A percentile compares a stretch with the other conserved stretches of the same genome.
Conservation (phyloP, 2,888 invertebrate genomes). For the Morinoia aosen region DNA sequence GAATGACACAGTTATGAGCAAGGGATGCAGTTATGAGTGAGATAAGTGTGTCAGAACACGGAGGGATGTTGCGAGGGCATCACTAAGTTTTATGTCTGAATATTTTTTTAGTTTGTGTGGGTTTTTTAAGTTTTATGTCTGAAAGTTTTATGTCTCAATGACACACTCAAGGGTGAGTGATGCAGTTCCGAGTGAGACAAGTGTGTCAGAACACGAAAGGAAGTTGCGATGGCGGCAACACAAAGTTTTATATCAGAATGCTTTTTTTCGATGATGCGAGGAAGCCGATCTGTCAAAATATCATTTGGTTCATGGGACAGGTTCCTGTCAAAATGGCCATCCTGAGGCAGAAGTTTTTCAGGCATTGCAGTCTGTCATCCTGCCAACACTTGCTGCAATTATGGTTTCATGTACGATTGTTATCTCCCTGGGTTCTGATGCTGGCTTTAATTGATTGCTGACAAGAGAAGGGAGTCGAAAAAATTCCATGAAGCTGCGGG, state of each 20-base stretch:
- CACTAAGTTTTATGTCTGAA: neutral
- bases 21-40: neutral
- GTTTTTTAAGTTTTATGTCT: no score
- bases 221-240: neutral
- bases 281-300: neutral
- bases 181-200: neutral
- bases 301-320: neutral
- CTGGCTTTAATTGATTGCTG: neutral
- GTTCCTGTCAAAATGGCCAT: neutral
- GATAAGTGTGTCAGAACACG: neutral
- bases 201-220: neutral
- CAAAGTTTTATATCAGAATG: neutral
- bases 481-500: neutral
- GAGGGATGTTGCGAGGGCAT: neutral
- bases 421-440: neutral
- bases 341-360: neutral
- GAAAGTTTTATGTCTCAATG: no score
- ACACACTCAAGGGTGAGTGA: neutral
- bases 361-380: neutral
- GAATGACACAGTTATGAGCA: neutral
- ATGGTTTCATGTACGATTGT: neutral
- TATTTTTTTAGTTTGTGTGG: no score
- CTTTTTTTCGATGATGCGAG: neutral
- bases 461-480: neutral
- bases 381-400: neutral